Conservation (phyloP, 2,113 vertebrate genomes). For the Coturnix japonica region DNA sequence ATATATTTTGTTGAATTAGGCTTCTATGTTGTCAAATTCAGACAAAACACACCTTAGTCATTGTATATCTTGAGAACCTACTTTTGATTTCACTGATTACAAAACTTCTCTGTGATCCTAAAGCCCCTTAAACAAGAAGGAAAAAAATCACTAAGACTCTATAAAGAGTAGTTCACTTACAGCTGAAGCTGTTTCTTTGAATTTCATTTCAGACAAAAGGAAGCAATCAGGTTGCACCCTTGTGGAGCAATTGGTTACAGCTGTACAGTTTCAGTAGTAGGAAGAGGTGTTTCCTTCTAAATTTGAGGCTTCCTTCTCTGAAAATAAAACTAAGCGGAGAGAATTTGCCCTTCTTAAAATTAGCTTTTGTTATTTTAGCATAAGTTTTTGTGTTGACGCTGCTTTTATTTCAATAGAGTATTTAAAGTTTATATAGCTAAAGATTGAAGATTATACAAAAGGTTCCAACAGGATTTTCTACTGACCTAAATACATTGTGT, state of each 20-base stretch:
- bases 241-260: constrained; percentile 21
- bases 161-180: not conserved
- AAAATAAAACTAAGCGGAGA: not conserved
- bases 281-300: not conserved
- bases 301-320: constrained; percentile 1
- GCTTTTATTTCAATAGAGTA: not conserved
- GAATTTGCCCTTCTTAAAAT: not conserved
- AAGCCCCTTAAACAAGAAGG: not conserved
- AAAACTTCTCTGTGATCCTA: not conserved
- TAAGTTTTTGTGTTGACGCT: not conserved
- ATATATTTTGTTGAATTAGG: not conserved
- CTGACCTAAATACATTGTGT: constrained; percentile 62
- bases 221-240: constrained; percentile 35
- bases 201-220: not conserved
- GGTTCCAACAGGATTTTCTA: constrained; percentile 50
- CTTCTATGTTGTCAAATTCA: not conserved
- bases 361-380: not conserved
- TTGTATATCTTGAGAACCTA: not conserved
- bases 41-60: not conserved
- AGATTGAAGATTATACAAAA: constrained; percentile 48
- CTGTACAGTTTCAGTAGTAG: not conserved
- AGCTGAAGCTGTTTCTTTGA: not conserved
- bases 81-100: not conserved
- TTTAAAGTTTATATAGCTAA: constrained; percentile 28
- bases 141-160: not conserved